Conservation (phyloP, 2,888 invertebrate genomes). For the Pasiphila rectangulata region DNA sequence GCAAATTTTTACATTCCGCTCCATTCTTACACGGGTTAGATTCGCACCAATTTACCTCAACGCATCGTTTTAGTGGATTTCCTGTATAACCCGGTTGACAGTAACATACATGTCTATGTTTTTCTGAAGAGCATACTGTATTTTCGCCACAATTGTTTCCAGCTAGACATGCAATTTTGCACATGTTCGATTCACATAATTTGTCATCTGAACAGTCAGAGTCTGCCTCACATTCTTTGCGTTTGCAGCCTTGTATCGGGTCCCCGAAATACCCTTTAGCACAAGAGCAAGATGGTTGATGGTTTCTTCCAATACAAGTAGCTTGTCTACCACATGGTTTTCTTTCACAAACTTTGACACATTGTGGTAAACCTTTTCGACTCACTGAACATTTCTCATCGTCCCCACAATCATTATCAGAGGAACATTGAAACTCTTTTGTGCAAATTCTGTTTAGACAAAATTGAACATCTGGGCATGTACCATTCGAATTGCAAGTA, state of each 20-base stretch:
- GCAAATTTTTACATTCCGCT: constrained; percentile 88
- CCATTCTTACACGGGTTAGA: constrained; percentile 90
- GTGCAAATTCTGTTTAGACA: constrained; percentile 92
- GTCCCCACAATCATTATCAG: constrained; percentile 86
- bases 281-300: constrained; percentile 88
- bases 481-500: constrained; percentile 88
- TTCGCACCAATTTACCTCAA: constrained; percentile 88
- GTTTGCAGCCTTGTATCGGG: constrained; percentile 89
- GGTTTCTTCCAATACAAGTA: constrained; percentile 86
- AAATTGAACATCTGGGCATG: constrained; percentile 92
- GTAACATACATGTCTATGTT: constrained; percentile 86
- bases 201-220: constrained; percentile 90
- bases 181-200: constrained; percentile 89
- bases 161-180: constrained; percentile 91
- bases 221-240: constrained; percentile 87
- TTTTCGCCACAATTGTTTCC: constrained; percentile 92
- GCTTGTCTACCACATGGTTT: constrained; percentile 91
- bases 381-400: constrained; percentile 86
- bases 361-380: constrained; percentile 87
- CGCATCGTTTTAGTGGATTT: constrained; percentile 86
- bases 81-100: constrained; percentile 95
- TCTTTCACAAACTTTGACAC: constrained; percentile 87
- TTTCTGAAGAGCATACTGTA: constrained; percentile 91
- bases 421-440: constrained; percentile 88
- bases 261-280: constrained; percentile 90